phyloP scores from a whole-genome alignment of 2,113 vertebrate genomes.

The Lamprologus sp. region DNA sequence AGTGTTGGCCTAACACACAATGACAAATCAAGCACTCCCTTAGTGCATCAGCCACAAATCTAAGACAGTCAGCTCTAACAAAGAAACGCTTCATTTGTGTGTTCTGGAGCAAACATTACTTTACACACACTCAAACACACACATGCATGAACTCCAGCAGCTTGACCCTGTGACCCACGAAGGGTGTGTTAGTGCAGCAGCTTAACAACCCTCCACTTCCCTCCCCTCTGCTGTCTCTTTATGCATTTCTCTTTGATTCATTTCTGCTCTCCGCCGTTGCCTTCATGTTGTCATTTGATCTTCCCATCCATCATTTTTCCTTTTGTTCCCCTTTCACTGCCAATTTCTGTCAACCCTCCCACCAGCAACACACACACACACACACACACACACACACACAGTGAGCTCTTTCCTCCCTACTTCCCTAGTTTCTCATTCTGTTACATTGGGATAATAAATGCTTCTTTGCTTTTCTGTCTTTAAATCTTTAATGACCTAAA shows the following conservation, averaged over 20 bases:
- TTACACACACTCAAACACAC: not conserved
- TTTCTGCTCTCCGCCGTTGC: not conserved
- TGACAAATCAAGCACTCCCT: not conserved
- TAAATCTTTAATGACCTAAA: slow-evolving; percentile 43
- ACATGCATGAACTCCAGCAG: not conserved
- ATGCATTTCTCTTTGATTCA: not conserved
- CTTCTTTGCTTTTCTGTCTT: not conserved
- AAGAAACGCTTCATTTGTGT: not conserved
- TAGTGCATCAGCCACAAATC: not conserved
- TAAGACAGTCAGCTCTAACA: not conserved
- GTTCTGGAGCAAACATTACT: not conserved
- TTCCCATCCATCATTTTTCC: not conserved
- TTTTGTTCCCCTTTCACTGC: not conserved
- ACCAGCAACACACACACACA: not conserved
- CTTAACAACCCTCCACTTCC: slow-evolving; percentile 3
- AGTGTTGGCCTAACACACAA: not conserved
- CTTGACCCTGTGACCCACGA: slow-evolving; percentile 16
- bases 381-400: not conserved
- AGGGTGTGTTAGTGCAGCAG: not conserved
- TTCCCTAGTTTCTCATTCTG: not conserved
- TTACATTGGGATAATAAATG: not conserved
- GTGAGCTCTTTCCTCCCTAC: not conserved
- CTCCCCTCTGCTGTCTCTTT: not conserved
- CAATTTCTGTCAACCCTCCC: not conserved
- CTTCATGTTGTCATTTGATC: slow-evolving; percentile 7